Conservation (phyloP, 2,113 vertebrate genomes). For the Genyomyrus donnyi region DNA sequence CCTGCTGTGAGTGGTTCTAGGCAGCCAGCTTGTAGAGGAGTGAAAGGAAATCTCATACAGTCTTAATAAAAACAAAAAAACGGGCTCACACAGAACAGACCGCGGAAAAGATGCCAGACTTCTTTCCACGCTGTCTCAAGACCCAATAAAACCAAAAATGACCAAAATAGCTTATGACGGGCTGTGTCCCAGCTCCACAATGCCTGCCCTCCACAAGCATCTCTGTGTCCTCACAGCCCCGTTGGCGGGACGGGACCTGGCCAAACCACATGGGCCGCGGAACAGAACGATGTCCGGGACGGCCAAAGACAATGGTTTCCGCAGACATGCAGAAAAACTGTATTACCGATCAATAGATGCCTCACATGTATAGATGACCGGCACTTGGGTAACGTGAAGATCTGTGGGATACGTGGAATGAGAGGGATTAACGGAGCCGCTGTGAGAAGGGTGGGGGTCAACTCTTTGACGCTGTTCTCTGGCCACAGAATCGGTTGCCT, state of each 20-base stretch:
- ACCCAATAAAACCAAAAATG: background rate
- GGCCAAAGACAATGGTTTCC: background rate
- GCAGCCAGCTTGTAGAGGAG: background rate
- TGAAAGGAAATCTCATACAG: background rate
- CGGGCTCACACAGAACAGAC: background rate
- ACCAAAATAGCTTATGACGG: background rate
- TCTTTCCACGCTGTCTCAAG: background rate
- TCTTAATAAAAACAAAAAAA: background rate
- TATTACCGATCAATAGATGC: background rate
- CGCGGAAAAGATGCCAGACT: background rate
- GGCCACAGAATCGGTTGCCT: background rate
- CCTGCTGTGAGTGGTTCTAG: background rate
- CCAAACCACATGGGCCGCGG: background rate
- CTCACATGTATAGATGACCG: background rate
- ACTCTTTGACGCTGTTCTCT: background rate
- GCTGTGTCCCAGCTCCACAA: background rate
- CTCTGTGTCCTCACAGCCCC: background rate
- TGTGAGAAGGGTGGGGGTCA: background rate
- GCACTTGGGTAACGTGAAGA: background rate
- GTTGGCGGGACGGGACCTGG: background rate
- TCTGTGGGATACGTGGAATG: background rate
- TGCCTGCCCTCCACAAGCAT: background rate
- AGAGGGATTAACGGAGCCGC: background rate
- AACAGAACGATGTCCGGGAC: background rate
- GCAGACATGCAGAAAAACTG: background rate